A percentile compares a stretch with the other conserved stretches of the same genome.
Conservation (phyloP, 2,797 vertebrate species). For the Spinus pinus region DNA sequence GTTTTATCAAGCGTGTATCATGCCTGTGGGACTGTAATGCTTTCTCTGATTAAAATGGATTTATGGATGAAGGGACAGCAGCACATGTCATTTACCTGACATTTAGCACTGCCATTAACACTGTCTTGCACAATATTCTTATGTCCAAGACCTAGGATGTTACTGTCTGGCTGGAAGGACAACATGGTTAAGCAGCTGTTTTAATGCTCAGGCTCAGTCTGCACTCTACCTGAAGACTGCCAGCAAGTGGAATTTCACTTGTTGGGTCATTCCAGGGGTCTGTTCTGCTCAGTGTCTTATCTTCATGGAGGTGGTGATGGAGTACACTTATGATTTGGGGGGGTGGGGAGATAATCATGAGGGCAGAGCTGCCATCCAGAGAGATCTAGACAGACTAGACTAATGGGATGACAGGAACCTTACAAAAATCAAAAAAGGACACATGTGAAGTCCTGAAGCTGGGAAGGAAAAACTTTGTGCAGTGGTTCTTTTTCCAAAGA, state of each 20-base stretch:
- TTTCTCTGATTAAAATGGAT: background rate
- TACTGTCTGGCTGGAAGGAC: background rate
- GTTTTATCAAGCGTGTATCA: background rate
- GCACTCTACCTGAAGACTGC: background rate
- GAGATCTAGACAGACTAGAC: background rate
- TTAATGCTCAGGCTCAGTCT: background rate
- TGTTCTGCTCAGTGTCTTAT: background rate
- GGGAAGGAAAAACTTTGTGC: background rate
- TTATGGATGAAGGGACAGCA: background rate
- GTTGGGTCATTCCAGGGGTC: background rate
- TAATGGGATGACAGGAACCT: background rate
- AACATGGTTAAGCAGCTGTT: background rate
- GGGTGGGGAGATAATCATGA: fast-evolving
- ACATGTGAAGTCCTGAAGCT: background rate
- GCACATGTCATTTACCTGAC: background rate
- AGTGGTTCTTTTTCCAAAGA: background rate
- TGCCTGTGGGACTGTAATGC: background rate
- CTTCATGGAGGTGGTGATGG: background rate
- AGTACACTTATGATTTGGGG: background rate
- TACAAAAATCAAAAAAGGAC: background rate
- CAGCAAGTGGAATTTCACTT: background rate
- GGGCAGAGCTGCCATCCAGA: background rate
- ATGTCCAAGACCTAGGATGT: background rate
- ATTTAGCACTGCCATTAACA: background rate
- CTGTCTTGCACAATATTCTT: background rate